phyloP scores from a whole-genome alignment of 2,797 vertebrate species.

The Vultur gryphus region DNA sequence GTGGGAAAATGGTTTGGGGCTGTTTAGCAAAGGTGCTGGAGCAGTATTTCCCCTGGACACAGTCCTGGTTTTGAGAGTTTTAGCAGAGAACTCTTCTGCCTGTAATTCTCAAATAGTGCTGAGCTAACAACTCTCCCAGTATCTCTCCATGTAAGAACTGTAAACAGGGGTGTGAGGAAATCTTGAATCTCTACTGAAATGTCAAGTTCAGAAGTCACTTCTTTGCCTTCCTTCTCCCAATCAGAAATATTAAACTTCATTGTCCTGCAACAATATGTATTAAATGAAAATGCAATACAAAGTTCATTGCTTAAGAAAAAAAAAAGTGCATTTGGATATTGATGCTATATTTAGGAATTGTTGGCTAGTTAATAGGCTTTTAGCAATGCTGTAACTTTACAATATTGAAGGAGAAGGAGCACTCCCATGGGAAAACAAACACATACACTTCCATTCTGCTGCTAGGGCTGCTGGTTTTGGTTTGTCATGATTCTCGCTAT shows the following conservation, averaged over 20 bases:
- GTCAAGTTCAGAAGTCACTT: not conserved
- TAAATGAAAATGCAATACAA: not conserved
- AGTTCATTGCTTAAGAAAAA: not conserved
- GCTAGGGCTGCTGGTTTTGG: not conserved
- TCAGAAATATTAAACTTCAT: not conserved
- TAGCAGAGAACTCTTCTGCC: not conserved
- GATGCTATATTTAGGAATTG: not conserved
- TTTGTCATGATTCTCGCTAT: not conserved
- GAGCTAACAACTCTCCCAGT: not conserved
- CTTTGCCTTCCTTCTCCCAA: not conserved
- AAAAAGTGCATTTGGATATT: no score
- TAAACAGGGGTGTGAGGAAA: accelerated
- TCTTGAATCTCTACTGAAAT: not conserved
- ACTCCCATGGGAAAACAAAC: not conserved
- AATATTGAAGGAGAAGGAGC: not conserved
- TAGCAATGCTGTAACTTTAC: not conserved
- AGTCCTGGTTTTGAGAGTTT: not conserved
- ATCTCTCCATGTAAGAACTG: not conserved
- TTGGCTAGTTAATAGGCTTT: not conserved
- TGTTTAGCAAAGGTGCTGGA: not conserved
- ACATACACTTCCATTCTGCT: not conserved
- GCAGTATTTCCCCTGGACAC: not conserved
- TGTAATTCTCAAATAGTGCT: not conserved
- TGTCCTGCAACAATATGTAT: not conserved
- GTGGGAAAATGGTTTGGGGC: not conserved